phyloP scores from a whole-genome alignment of 2,113 vertebrate species.

The Enhydra lutris region DNA sequence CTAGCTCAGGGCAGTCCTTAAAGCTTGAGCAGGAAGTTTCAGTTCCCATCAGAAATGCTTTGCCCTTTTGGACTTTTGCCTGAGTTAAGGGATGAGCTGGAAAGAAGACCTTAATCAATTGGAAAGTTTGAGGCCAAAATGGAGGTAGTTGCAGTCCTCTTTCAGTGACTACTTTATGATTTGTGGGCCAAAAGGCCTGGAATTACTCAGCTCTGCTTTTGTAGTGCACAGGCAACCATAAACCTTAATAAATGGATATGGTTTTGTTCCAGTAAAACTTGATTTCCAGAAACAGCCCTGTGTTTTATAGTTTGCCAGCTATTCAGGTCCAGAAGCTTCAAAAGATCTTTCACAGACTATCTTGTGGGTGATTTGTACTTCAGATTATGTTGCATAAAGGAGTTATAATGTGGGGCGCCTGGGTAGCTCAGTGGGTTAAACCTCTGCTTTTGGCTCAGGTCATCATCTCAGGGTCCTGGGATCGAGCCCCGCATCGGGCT shows the following conservation, averaged over 20 bases:
- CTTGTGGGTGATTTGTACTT: background rate
- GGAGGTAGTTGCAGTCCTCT: background rate
- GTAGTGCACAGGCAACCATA: background rate
- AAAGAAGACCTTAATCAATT: background rate
- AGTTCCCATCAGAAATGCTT: background rate
- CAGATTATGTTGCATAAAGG: background rate
- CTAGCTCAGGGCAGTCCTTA: background rate
- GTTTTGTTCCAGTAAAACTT: background rate
- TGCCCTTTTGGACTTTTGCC: background rate
- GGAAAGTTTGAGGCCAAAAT: background rate
- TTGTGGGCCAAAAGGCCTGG: background rate
- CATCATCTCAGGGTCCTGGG: too few species aligned
- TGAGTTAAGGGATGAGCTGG: background rate
- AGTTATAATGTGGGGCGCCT: background rate
- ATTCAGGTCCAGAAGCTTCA: background rate
- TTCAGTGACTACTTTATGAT: background rate
- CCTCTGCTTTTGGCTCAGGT: too few species aligned
- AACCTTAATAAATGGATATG: background rate
- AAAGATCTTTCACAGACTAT: background rate
- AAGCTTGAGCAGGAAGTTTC: background rate
- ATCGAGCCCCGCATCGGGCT: too few species aligned
- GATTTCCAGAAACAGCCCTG: background rate
- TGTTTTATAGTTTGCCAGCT: background rate
- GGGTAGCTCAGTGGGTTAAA: too few species aligned
- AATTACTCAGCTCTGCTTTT: background rate